A percentile compares a stretch with the other conserved stretches of the same genome.
Evolutionary conservation across 2,113 vertebrate genomes (phyloP).

Genomic region (Leptodactylus fuscus): DNA sequence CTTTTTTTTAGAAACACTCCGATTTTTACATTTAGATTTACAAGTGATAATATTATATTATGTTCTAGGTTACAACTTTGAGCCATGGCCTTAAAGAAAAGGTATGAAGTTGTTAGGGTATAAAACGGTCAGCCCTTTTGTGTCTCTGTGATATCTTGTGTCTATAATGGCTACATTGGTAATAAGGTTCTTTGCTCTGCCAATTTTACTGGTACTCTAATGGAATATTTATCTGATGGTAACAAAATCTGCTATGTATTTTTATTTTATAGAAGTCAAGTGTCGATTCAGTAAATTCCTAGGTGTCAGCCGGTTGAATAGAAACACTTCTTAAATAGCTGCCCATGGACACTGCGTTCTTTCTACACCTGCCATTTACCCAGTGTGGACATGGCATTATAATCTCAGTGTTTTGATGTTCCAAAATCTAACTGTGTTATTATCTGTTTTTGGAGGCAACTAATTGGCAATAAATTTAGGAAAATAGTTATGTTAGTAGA

Average conservation of each 20-base stretch:
- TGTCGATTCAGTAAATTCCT: slow-evolving; percentile 47
- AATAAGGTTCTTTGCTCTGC: slow-evolving; percentile 50
- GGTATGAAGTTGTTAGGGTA: slow-evolving; percentile 31
- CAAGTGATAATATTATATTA: slow-evolving; percentile 31
- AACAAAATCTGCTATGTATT: slow-evolving; percentile 48
- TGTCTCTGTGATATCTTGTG: slow-evolving; percentile 41
- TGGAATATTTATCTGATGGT: slow-evolving; percentile 56
- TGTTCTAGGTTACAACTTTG: not conserved
- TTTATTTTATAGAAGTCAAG: slow-evolving; percentile 50
- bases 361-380: not conserved
- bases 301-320: slow-evolving; percentile 29
- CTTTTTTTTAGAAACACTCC: slow-evolving; percentile 6
- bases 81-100: not conserved
- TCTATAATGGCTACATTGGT: slow-evolving; percentile 49
- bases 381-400: not conserved
- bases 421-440: not conserved
- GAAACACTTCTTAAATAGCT: slow-evolving; percentile 38
- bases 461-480: not conserved
- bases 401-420: slow-evolving; percentile 18
- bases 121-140: slow-evolving; percentile 16
- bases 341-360: not conserved
- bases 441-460: not conserved
- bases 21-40: slow-evolving; percentile 31
- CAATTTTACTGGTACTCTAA: slow-evolving; percentile 45
- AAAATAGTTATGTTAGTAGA: not conserved